Percentiles rank a stretch among this genome's conserved stretches.
phyloP scores from a whole-genome alignment of 92 coral and sea anemone species.

The Metridium senile region DNA sequence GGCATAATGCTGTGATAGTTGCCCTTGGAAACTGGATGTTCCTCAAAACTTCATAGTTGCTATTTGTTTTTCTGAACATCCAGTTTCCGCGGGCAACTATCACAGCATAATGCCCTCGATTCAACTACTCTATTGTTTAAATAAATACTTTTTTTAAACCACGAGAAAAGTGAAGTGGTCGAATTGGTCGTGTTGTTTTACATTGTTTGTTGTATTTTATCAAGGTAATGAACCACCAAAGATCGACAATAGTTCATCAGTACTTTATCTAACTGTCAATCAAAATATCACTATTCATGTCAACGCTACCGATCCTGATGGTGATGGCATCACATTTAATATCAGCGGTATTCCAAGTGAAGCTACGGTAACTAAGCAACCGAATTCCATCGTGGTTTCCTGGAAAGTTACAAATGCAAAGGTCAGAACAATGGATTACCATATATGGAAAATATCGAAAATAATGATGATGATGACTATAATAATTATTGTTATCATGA shows the following conservation, averaged over 20 bases:
- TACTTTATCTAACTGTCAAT: conserved; percentile 46
- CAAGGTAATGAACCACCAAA: conserved; percentile 59
- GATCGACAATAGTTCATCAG: conserved; percentile 33
- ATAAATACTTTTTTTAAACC: too few species aligned
- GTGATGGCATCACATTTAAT: conserved; percentile 43
- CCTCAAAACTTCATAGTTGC: too few species aligned
- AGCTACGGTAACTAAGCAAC: neutral
- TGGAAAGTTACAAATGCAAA: conserved; percentile 43
- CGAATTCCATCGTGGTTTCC: neutral
- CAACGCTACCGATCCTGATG: conserved; percentile 59
- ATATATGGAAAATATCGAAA: neutral
- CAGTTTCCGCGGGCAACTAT: too few species aligned
- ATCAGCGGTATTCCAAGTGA: conserved; percentile 45
- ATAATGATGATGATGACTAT: neutral
- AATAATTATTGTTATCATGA: too few species aligned
- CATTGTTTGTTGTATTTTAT: neutral
- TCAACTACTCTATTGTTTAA: too few species aligned
- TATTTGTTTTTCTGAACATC: too few species aligned
- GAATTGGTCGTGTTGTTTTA: neutral
- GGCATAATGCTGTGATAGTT: too few species aligned
- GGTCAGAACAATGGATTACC: conserved; percentile 15
- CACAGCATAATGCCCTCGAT: too few species aligned
- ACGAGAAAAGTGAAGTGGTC: too few species aligned
- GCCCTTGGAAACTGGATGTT: too few species aligned
- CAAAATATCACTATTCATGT: conserved; percentile 27